Base-by-base conservation (phyloP, 2,797 vertebrate species). In the Australoheros facetus region DNA sequence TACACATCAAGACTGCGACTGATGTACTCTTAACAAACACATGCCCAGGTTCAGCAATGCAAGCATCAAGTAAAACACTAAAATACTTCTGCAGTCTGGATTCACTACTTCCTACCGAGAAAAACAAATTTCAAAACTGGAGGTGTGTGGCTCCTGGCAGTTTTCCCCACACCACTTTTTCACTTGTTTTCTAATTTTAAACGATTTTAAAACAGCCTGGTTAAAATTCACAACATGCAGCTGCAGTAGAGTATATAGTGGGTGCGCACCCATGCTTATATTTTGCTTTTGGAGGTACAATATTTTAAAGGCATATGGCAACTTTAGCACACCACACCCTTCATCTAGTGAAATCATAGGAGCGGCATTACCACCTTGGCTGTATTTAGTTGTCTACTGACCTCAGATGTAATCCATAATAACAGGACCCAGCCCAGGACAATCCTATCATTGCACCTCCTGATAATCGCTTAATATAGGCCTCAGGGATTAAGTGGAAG, bases 371-470 rank as follows among this genome's bases (percentile, higher is more conserved):
- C 83, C 88, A 94, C 95, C 96, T 95, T 83, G 83, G 95, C 95
- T 96, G 95, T 88, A 91, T 95, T 95, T 92, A 92, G 90, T 95
- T 95, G 92, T 91, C 87, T 93, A 89, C 92, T 92, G 93, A 93
- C 93, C 86, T 89, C 93, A 89, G 91, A 84, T 91, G 92, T 93
- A 96, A 93, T 95, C 94, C 94, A 88, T 89, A 92, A 92, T 94
- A 94, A 96, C 96, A 95, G 92, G 90, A 93, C 94, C 94, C 91
- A 93, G 77, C 91, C 91, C 88, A 77, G 90, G 90, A 95, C 95
- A 96, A 97, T 96, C 85, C 93, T 82, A 88, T 93, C 94, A 96
- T 96, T 95, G 91, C 93, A 90, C 91, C 86, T 66, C 55, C 84
- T 85, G 95, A 92, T 94, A 95, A 91, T 95, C 92, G 89, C 92